Percentiles rank a stretch among this genome's conserved stretches.
These are phyloP conservation scores for Trialeurodes vaporariorum DNA, from an alignment of 1,140 invertebrate species.

Conservation along the genomic window DNA sequence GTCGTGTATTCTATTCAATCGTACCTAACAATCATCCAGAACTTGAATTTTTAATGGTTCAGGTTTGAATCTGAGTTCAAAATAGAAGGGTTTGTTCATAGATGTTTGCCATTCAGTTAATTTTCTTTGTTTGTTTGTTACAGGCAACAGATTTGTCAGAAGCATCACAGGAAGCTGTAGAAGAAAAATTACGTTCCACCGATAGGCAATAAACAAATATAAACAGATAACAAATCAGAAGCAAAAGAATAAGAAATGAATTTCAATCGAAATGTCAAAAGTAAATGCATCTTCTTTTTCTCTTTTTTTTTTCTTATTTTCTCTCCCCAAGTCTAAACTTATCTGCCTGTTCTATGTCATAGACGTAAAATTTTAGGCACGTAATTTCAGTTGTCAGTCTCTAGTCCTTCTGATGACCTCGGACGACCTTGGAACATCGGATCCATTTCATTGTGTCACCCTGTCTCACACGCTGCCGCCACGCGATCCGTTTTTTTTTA, in stretches of 20 bases:
- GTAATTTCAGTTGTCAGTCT: neutral
- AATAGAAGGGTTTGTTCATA: too few relatives aligned
- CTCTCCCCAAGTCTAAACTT: neutral
- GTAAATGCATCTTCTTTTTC: neutral
- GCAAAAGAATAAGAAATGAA: neutral
- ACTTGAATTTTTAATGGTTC: too few relatives aligned
- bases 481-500: neutral
- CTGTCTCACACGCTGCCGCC: too few relatives aligned
- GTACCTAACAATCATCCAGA: too few relatives aligned
- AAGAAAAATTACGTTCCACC: slow-evolving; percentile 82
- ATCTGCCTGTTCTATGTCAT: neutral
- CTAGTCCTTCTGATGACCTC: neutral
- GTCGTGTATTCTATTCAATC: too few relatives aligned
- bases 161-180: slow-evolving; percentile 79
- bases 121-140: slow-evolving; percentile 13
- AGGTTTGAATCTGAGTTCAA: too few relatives aligned
- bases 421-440: neutral
- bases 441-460: neutral
- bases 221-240: neutral
- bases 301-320: neutral
- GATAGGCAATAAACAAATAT: slow-evolving; percentile 66
- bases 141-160: slow-evolving; percentile 79
- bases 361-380: neutral
- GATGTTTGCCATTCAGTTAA: neutral
- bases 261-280: neutral